Evolutionary conservation across 2,113 vertebrate species (phyloP).

Genomic region (Dipodomys merriami): DNA sequence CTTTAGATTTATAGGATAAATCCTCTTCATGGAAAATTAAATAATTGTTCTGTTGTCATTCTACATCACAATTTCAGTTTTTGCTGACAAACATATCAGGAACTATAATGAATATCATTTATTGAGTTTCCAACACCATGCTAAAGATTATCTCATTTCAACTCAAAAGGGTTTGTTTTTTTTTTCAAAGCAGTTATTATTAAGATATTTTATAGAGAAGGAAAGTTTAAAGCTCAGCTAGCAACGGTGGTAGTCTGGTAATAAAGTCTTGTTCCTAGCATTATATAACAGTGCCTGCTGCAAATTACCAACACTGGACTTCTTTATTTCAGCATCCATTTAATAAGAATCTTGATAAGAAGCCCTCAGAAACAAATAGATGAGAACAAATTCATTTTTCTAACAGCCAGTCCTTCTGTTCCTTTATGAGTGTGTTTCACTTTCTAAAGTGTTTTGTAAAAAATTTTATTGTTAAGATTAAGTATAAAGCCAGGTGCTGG

Average conservation of each 20-base stretch:
- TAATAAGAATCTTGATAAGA: not conserved
- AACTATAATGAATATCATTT: not conserved
- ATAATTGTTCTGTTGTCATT: not conserved
- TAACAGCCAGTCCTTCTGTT: not conserved
- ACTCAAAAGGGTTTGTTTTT: not conserved
- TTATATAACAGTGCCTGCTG: not conserved
- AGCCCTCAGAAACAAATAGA: not conserved
- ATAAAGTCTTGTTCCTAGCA: not conserved
- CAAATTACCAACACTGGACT: not conserved
- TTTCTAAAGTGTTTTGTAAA: not conserved
- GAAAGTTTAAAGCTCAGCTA: not conserved
- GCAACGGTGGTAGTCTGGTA: not conserved
- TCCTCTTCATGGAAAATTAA: not conserved
- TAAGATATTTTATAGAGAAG: not conserved
- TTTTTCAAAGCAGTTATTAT: not conserved
- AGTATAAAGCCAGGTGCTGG: no score
- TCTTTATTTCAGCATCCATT: not conserved
- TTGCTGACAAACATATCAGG: not conserved
- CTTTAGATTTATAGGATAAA: not conserved
- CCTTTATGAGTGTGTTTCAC: conserved; percentile 34
- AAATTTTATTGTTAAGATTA: no score
- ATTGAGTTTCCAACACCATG: not conserved
- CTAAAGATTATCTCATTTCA: not conserved
- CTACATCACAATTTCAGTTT: not conserved
- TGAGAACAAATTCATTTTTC: not conserved